A percentile compares a stretch with the other conserved stretches of the same genome.
These are phyloP conservation scores for Chelmon rostratus DNA, from an alignment of 2,797 vertebrate species.

Conservation along the genomic window DNA sequence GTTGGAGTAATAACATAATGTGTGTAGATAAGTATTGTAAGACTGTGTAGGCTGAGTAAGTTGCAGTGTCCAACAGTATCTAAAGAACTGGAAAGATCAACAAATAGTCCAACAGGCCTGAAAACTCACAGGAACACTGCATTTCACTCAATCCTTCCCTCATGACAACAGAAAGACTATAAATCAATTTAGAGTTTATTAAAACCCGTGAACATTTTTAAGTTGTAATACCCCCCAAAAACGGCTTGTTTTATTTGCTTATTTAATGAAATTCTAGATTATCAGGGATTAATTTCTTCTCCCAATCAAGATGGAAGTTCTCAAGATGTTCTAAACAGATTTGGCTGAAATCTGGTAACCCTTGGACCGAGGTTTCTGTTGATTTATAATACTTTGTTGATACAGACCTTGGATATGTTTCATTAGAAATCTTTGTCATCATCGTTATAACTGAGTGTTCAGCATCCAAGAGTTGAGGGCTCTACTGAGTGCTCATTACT, in stretches of 20 bases:
- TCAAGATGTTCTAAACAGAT: neutral
- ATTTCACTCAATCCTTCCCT: no score
- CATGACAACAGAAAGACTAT: no score
- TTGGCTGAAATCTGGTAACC: neutral
- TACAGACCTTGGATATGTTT: neutral
- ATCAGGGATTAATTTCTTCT: neutral
- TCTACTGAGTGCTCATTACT: slow-evolving; percentile 36
- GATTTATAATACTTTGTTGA: neutral
- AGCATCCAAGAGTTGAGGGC: slow-evolving; percentile 14
- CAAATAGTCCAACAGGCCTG: no score
- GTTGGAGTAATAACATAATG: neutral
- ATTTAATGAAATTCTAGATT: neutral
- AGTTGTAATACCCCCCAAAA: neutral
- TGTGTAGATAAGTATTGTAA: neutral
- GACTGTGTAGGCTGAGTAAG: no score
- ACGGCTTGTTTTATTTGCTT: neutral
- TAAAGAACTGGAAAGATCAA: no score
- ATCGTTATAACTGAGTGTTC: neutral
- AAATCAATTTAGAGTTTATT: no score
- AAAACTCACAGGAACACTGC: no score
- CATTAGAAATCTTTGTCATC: neutral
- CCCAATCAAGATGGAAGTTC: no score
- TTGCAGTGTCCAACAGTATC: no score
- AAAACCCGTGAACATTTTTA: neutral
- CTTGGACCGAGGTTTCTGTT: no score